Evolutionary conservation across 2,888 invertebrate species (phyloP), one percentile per base, ranked within the genome.

Genomic region (Muscina levida): DNA sequence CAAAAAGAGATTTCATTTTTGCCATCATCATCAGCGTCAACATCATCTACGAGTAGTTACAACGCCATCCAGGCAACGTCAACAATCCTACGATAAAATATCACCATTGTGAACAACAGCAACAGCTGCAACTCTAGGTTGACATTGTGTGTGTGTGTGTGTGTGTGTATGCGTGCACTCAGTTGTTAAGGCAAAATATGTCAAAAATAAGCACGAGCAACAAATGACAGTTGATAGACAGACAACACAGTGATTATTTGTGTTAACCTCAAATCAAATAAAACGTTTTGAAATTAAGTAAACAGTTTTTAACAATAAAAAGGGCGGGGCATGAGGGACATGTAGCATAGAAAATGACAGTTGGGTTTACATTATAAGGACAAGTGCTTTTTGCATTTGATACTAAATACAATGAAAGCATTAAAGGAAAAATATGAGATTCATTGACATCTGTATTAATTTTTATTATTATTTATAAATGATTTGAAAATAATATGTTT

Each of bases 221-320:
- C 71, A 72, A 66, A 77, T 74, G 74, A 75, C 74, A 77, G 42
- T 66, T 77, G 77, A 77, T 72, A 57, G 74, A 77, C 81, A 57
- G 74, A 77, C 81, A 81, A 73, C 31, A 15, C 66, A 77, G 72
- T 67, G 72, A 81, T 80, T 77, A 80, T 71, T 80, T 77, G 67
- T 77, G 73, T 77, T 80, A 80, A 80, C 80, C 80, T 80, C 80
- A 77, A 80, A 77, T 77, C 80, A 77, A 76, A 73, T 80, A 42
- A 74, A 80, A 73, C 11, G 71, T 67, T 77, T 73, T 71, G 31
- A 44, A 59, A 67, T 72, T 68, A 72, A n/a, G n/a, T 68, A 70
- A 56, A 22, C 46, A 17, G 39, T 17, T 5, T 31, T 31, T 17
- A 26, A 57, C 53, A 44, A 37, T n/a, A 56, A 48, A 62, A 51